Evolutionary conservation across 2,888 invertebrate species (phyloP).

Genomic region (Zygaena filipendulae): DNA sequence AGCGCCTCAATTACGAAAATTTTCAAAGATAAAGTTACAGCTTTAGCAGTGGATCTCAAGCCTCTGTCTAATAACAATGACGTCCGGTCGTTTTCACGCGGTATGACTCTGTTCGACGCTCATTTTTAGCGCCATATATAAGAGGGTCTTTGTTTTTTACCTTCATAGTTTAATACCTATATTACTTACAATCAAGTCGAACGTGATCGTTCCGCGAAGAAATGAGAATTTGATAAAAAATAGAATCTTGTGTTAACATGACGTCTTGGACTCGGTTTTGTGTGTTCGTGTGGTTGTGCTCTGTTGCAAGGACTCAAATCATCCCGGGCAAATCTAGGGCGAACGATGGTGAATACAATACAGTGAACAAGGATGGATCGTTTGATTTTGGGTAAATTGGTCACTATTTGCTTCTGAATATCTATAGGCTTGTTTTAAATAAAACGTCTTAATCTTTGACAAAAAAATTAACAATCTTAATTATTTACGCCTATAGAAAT

Average conservation of each 20-base stretch:
- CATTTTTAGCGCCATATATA: slow-evolving; percentile 61
- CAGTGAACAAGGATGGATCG: slow-evolving; percentile 76
- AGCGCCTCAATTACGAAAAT: too few relatives aligned
- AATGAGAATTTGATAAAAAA: slow-evolving; percentile 24
- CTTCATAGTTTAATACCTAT: slow-evolving; percentile 47
- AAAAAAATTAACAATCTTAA: neutral
- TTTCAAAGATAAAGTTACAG: too few relatives aligned
- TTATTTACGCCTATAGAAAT: too few relatives aligned
- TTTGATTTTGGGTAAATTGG: slow-evolving; percentile 76
- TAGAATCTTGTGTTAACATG: too few relatives aligned
- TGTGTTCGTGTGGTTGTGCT: slow-evolving; percentile 44
- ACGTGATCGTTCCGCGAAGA: too few relatives aligned
- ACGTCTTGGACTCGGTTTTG: slow-evolving; percentile 45
- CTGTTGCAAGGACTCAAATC: slow-evolving; percentile 46
- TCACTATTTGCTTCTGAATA: slow-evolving; percentile 7
- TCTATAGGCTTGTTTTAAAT: slow-evolving; percentile 2
- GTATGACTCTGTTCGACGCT: slow-evolving; percentile 40
- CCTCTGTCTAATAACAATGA: slow-evolving; percentile 57
- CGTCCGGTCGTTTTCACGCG: slow-evolving; percentile 63
- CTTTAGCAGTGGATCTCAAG: slow-evolving; percentile 18
- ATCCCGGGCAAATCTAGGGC: slow-evolving; percentile 55
- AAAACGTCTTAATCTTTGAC: too few relatives aligned
- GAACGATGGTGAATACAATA: slow-evolving; percentile 71
- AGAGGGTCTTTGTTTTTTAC: slow-evolving; percentile 51
- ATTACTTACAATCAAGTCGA: slow-evolving; percentile 19